phyloP scores from a whole-genome alignment of 2,888 invertebrate genomes.

The Petrolisthes manimaculis region DNA sequence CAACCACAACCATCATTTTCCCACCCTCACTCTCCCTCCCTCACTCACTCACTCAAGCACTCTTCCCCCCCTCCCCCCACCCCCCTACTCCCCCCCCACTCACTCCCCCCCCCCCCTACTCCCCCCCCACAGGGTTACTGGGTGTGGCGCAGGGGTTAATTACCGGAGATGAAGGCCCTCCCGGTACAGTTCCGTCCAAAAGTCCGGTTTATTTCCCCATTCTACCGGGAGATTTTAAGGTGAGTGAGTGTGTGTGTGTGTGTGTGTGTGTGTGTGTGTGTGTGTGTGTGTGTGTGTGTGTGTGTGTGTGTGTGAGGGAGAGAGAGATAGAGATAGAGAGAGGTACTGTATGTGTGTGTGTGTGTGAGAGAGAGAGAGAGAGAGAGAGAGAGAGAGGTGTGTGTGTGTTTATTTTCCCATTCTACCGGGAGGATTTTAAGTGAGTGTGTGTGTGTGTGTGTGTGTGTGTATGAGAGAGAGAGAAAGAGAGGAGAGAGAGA shows the following conservation, averaged over 20 bases:
- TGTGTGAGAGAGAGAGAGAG: background rate
- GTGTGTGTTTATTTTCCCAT: no score
- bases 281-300: background rate
- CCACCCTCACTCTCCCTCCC: no score
- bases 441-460: no score
- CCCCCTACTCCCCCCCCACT: no score
- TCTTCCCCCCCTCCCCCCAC: no score
- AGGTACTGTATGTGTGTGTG: background rate
- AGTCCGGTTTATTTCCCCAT: slow-evolving; percentile 59
- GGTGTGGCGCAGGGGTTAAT: background rate
- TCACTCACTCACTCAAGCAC: no score
- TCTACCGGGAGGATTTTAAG: no score
- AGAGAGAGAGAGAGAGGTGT: no score
- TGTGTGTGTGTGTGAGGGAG: background rate
- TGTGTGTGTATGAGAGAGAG: no score
- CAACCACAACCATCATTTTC: no score
- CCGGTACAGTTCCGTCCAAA: background rate
- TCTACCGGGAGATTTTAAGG: slow-evolving; percentile 51
- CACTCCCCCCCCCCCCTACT: background rate
- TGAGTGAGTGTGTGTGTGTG: background rate
- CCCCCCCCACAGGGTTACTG: slow-evolving; percentile 11
- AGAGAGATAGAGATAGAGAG: background rate
- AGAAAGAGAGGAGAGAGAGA: no score
- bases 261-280: background rate
- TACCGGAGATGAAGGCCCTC: slow-evolving; percentile 38